Evolutionary conservation across 2,888 invertebrate species (phyloP), one percentile per base, ranked within the genome.

Genomic region (Drosophila diplacantha): DNA sequence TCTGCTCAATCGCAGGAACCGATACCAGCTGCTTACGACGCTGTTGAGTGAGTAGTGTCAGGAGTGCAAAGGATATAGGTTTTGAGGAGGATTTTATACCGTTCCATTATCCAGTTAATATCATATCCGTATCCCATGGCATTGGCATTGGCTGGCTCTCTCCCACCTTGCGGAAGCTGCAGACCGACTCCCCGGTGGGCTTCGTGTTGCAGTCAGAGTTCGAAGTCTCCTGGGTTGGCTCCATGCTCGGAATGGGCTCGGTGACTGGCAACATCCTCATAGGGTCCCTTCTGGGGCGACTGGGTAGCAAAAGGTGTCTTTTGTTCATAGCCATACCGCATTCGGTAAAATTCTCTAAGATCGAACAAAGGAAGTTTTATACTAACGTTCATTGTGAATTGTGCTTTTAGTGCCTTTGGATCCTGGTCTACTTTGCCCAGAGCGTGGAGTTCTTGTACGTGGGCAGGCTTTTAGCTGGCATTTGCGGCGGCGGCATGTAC

Each of bases 121-220:
- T 87, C 9, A 81, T 88, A 35, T 71, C 83, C 32, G 71, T 88
- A 44, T 74, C 85, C 2, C 88, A 88, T 80, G 88, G 88, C 49
- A 74, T 86, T 18, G 83, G 83, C n/a, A 47, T 85, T 4, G 88
- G 88, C 16, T 88, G 88, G 88, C 64, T 86, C 0, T 83, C 87
- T 5, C 88, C 88, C 18, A 84, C 83, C 12, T 55, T 88, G 14
- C 68, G 79, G 3, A 81, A 81, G 49, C 62, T 87, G 24, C 81
- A 85, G 41, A 83, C 85, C 0, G 64, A 71, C 1, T 68, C 80
- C 0, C 85, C 86, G 0, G 58, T 86, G 2, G 32, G 67, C 6
- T 82, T 85, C 51, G 20, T 57, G 3, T 44, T 85, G 2, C 68
- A 31, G 9, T 62, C 52, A 5, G 72, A 83, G 6, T 58, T 68